phyloP scores from a whole-genome alignment of 2,888 invertebrate genomes.

The Sarcophaga subvicina region DNA sequence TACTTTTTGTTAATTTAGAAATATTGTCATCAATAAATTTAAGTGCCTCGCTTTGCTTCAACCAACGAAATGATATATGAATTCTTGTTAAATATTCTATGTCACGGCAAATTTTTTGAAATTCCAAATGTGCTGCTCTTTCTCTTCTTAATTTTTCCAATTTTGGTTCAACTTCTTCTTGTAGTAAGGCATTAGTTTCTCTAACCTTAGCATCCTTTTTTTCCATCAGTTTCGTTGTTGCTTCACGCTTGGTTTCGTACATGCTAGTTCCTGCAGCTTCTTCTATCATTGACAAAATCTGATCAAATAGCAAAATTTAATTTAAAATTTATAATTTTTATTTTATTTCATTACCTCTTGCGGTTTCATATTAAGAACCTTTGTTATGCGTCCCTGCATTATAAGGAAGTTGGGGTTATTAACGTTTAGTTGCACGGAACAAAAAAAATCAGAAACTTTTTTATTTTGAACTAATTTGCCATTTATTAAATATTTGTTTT shows the following conservation, averaged over 20 bases:
- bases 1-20: conserved; percentile 83
- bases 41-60: conserved; percentile 81
- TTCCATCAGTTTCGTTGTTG: conserved; percentile 92
- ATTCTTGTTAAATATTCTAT: conserved; percentile 91
- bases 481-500: conserved; percentile 96
- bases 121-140: conserved; percentile 92
- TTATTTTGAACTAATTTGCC: conserved; percentile 95
- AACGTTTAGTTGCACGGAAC: conserved; percentile 97
- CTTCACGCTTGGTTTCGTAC: conserved; percentile 96
- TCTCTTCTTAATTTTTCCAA: conserved; percentile 93
- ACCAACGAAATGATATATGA: conserved; percentile 81
- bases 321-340: background rate
- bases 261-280: conserved; percentile 99
- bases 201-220: conserved; percentile 95
- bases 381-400: conserved; percentile 99
- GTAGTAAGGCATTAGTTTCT: conserved; percentile 90
- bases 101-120: conserved; percentile 92
- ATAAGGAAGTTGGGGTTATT: conserved; percentile 99
- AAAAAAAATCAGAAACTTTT: conserved; percentile 96
- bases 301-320: background rate
- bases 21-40: conserved; percentile 83
- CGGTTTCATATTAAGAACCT: conserved; percentile 99
- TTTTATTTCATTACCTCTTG: conserved; percentile 86
- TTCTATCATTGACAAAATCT: conserved; percentile 97
- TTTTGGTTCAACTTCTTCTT: conserved; percentile 95